phyloP scores from a whole-genome alignment of 53 echinoderm and acorn worm species.

The Mesocentrotus franciscanus region DNA sequence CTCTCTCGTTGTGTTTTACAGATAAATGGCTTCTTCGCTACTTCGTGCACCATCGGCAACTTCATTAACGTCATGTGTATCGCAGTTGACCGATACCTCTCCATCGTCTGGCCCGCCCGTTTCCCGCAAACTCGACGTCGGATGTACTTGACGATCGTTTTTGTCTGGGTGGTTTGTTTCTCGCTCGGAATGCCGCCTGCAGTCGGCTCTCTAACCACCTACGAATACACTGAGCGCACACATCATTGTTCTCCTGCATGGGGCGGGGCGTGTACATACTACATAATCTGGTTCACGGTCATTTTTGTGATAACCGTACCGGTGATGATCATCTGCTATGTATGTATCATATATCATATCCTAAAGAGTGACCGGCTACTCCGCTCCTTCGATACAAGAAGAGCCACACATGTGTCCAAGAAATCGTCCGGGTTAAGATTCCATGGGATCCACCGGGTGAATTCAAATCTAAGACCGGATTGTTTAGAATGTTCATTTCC shows the following conservation, averaged over 20 bases:
- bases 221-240: constrained; percentile 30
- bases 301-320: constrained; percentile 55
- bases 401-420: too few species aligned
- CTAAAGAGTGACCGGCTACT: not conserved
- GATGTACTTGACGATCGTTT: not conserved
- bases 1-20: not conserved
- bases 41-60: constrained; percentile 55
- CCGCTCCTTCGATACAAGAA: not conserved
- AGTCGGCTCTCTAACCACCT: not conserved
- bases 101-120: constrained; percentile 38
- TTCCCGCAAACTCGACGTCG: constrained; percentile 46
- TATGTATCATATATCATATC: constrained; percentile 16
- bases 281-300: constrained; percentile 28
- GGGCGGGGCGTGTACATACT: not conserved
- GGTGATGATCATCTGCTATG: constrained; percentile 51
- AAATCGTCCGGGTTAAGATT: not conserved
- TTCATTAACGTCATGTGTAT: constrained; percentile 44
- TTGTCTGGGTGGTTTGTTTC: constrained; percentile 17
- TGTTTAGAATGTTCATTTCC: not conserved
- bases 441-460: not conserved
- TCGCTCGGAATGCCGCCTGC: not conserved
- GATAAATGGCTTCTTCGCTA: constrained; percentile 53
- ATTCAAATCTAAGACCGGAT: not conserved
- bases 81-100: constrained; percentile 56
- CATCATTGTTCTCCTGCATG: constrained; percentile 56